These are phyloP conservation scores for Ciconia stormi DNA, from an alignment of 2,113 vertebrate species.

Conservation along the genomic window DNA sequence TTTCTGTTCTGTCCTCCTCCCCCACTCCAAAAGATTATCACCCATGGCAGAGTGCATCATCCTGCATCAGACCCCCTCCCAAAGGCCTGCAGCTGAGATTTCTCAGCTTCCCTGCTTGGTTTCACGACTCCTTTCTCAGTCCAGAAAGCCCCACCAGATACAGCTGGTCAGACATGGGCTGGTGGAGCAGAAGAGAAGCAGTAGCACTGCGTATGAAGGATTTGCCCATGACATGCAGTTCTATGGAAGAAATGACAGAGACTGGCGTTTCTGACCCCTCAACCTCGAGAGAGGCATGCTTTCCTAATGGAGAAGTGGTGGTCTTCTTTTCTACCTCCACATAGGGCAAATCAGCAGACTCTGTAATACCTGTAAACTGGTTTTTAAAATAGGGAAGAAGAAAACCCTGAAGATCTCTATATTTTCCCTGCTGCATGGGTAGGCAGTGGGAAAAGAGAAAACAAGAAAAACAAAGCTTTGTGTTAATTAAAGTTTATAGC, in stretches of 20 bases:
- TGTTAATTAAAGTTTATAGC: not conserved
- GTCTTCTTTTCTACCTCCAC: not conserved
- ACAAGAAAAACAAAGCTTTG: not conserved
- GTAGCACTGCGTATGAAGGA: not conserved
- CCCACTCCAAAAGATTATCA: not conserved
- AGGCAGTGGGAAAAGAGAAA: not conserved
- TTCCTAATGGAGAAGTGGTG: not conserved
- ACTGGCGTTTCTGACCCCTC: not conserved
- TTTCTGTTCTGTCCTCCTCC: not conserved
- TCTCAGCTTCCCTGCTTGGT: not conserved
- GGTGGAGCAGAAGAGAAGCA: not conserved
- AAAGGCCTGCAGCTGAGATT: not conserved
- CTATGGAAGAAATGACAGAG: not conserved
- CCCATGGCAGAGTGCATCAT: not conserved
- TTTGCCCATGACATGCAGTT: not conserved
- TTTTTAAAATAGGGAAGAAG: not conserved
- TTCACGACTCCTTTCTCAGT: not conserved
- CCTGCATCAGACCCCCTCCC: too few species aligned
- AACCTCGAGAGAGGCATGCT: not conserved
- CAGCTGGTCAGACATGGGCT: not conserved
- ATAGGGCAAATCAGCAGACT: not conserved
- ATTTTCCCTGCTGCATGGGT: not conserved
- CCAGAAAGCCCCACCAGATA: not conserved
- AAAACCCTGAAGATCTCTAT: not conserved
- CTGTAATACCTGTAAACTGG: fast-evolving